Percentiles rank a stretch among this genome's conserved stretches.
Evolutionary conservation across 2,797 vertebrate genomes (phyloP).

Genomic region (Crocidura indochinensis): DNA sequence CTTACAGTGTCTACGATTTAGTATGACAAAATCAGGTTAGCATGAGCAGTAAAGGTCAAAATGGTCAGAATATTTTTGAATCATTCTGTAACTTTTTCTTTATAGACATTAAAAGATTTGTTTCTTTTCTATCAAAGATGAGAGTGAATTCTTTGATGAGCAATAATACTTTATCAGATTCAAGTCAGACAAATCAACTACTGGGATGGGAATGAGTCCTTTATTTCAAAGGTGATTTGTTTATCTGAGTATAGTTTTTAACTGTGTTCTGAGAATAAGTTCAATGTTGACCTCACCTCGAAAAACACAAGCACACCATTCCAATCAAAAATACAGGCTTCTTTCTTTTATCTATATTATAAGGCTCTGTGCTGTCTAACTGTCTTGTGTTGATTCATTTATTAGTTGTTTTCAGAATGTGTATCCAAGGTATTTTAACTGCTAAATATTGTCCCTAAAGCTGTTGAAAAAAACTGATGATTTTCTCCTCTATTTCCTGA

Average conservation of each 20-base stretch:
- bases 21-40: neutral
- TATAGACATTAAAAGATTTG: neutral
- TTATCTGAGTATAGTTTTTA: neutral
- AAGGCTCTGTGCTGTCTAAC: neutral
- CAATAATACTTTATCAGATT: neutral
- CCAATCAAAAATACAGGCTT: neutral
- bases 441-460: constrained; percentile 57
- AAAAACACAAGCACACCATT: neutral
- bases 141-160: neutral
- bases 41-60: neutral
- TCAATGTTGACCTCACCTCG: neutral
- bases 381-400: constrained; percentile 28
- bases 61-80: neutral
- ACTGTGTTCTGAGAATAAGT: fast-evolving
- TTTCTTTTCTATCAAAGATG: neutral
- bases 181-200: neutral
- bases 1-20: neutral
- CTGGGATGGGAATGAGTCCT: neutral
- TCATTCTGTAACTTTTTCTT: neutral
- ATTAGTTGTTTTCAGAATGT: constrained; percentile 45
- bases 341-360: neutral
- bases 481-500: constrained; percentile 65
- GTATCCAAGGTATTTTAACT: constrained; percentile 37
- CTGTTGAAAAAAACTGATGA: constrained; percentile 24
- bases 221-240: neutral